phyloP scores from a whole-genome alignment of 30 jellyfish, hydroid and myxozoan genomes.

The Hydra vulgaris region DNA sequence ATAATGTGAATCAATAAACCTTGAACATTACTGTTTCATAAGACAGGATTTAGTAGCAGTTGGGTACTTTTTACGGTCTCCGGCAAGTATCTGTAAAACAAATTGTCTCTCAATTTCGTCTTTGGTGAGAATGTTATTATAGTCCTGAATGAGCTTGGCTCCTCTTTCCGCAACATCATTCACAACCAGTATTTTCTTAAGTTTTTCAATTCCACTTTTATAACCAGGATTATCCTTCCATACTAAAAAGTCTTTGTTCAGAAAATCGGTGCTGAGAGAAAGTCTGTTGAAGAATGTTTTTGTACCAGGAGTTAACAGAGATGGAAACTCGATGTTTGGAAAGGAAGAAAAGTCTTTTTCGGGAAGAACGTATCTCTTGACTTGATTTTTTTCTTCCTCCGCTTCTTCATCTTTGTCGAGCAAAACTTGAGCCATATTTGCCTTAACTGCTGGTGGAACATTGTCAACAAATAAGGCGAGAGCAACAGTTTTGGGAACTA shows the following conservation, averaged over 20 bases:
- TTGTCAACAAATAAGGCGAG: not conserved
- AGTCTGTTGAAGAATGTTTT: not conserved
- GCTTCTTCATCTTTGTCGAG: not conserved
- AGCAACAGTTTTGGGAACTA: not conserved
- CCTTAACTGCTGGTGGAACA: not conserved
- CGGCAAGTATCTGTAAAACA: too few species aligned
- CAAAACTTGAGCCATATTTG: not conserved
- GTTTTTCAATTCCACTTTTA: not conserved
- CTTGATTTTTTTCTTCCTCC: not conserved
- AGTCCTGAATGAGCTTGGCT: not conserved
- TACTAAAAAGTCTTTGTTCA: not conserved
- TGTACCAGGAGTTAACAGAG: not conserved
- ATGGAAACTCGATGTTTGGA: not conserved
- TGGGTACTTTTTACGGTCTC: too few species aligned
- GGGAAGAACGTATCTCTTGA: not conserved
- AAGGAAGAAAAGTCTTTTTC: not conserved
- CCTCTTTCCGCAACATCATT: not conserved
- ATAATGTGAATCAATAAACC: too few species aligned
- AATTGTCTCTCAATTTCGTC: too few species aligned
- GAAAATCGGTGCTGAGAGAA: not conserved
- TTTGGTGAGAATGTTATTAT: too few species aligned
- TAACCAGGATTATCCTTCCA: not conserved
- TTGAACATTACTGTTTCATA: too few species aligned
- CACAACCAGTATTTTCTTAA: not conserved
- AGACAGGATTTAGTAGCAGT: too few species aligned